phyloP scores from a whole-genome alignment of 2,113 vertebrate species.

The Albula glossodonta region DNA sequence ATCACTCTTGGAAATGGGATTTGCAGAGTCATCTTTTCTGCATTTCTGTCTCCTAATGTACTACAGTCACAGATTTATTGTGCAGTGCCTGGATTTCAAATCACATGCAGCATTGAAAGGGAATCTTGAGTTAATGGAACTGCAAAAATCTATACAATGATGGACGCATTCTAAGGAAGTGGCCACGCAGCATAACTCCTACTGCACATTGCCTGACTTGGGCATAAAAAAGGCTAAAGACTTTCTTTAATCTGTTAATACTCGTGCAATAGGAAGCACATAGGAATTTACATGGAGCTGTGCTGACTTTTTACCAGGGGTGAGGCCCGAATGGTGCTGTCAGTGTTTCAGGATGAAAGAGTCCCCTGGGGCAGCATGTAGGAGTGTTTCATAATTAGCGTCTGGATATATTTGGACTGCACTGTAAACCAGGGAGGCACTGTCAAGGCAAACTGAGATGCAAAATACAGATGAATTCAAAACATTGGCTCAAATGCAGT shows the following conservation, averaged over 20 bases:
- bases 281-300: background rate
- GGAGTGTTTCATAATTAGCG: background rate
- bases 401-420: constrained; percentile 4
- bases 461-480: background rate
- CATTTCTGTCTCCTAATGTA: background rate
- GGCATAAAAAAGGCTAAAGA: constrained; percentile 31
- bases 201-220: constrained; percentile 17
- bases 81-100: background rate
- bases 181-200: constrained; percentile 39
- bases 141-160: constrained; percentile 37
- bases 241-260: constrained; percentile 35
- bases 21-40: constrained; percentile 30
- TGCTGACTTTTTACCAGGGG: background rate
- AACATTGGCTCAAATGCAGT: background rate
- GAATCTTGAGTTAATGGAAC: constrained; percentile 37
- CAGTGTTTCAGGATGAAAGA: background rate
- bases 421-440: background rate
- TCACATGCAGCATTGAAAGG: constrained; percentile 35
- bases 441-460: background rate
- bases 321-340: background rate
- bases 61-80: constrained; percentile 25
- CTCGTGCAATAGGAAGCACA: background rate
- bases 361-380: background rate
- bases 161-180: constrained; percentile 35
- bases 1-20: constrained; percentile 23